Conservation (phyloP, 1,140 invertebrate species). For the Zaprionus vittiger region DNA sequence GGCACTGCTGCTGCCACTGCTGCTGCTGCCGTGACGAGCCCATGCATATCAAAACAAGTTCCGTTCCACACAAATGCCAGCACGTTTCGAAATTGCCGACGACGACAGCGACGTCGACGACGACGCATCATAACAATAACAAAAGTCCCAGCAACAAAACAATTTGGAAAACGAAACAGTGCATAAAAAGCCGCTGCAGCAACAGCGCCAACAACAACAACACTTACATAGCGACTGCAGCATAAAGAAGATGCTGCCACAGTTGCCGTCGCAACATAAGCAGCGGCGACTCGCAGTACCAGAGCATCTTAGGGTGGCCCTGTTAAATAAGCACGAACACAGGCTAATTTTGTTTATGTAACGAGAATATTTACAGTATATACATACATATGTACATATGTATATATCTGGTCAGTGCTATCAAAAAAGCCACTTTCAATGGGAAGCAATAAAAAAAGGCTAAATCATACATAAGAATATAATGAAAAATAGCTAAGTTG, state of each 20-base stretch:
- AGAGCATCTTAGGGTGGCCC: slow-evolving; percentile 57
- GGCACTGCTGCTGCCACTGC: slow-evolving; percentile 26
- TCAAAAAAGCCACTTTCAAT: background rate
- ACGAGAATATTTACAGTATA: background rate
- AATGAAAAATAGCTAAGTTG: background rate
- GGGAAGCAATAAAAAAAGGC: background rate
- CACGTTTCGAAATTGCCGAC: slow-evolving; percentile 74
- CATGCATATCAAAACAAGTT: slow-evolving; percentile 80
- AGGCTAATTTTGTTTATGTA: background rate
- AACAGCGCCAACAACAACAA: background rate
- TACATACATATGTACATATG: too few relatives aligned
- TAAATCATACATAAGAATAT: background rate
- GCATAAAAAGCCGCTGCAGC: slow-evolving; percentile 62
- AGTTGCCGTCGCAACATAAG: slow-evolving; percentile 39
- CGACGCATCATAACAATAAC: slow-evolving; percentile 80
- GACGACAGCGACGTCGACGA: slow-evolving; percentile 36
- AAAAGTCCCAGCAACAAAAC: slow-evolving; percentile 63
- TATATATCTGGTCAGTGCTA: background rate
- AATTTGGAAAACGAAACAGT: slow-evolving; percentile 68
- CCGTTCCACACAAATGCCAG: slow-evolving; percentile 81
- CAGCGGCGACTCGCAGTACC: slow-evolving; percentile 5
- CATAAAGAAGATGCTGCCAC: slow-evolving; percentile 32
- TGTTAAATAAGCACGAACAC: background rate
- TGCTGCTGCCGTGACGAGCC: slow-evolving; percentile 41
- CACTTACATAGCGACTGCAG: background rate